Percentiles rank a stretch among this genome's conserved stretches.
These are phyloP conservation scores for Microdon myrmicae DNA, from an alignment of 2,888 invertebrate genomes.

Conservation along the genomic window DNA sequence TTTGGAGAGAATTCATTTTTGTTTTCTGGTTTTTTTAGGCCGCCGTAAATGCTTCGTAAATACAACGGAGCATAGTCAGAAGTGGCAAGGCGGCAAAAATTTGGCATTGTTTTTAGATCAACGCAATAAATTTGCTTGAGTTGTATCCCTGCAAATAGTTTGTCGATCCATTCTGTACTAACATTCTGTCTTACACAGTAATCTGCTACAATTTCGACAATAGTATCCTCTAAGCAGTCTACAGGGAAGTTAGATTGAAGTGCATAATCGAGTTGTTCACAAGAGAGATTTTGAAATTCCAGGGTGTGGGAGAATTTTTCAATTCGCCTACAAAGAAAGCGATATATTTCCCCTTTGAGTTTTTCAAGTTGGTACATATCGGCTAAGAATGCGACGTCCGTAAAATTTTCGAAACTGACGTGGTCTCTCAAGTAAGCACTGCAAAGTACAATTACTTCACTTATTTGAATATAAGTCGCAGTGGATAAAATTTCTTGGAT, in stretches of 20 bases:
- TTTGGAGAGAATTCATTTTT: slow-evolving; percentile 18
- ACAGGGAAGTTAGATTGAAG: slow-evolving; percentile 76
- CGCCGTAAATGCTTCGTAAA: too few relatives aligned
- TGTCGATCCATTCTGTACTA: slow-evolving; percentile 47
- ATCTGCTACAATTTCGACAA: slow-evolving; percentile 70
- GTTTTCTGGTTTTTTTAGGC: too few relatives aligned
- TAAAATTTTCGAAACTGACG: slow-evolving; percentile 76
- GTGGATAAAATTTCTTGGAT: slow-evolving; percentile 77
- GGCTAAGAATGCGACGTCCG: slow-evolving; percentile 75
- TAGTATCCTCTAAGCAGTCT: slow-evolving; percentile 74
- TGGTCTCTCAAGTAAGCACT: slow-evolving; percentile 74
- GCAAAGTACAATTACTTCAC: slow-evolving; percentile 75
- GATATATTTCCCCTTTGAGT: slow-evolving; percentile 72
- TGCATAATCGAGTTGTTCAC: slow-evolving; percentile 72
- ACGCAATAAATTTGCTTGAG: slow-evolving; percentile 56
- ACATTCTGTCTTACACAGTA: slow-evolving; percentile 68
- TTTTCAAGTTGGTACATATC: slow-evolving; percentile 74
- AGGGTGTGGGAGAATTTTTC: slow-evolving; percentile 71
- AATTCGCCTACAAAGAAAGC: slow-evolving; percentile 74
- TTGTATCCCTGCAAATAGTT: slow-evolving; percentile 58
- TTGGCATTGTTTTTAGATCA: slow-evolving; percentile 19
- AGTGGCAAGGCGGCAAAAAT: slow-evolving; percentile 17
- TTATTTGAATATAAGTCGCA: slow-evolving; percentile 75
- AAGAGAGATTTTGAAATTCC: slow-evolving; percentile 72
- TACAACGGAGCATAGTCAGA: too few relatives aligned